Evolutionary conservation across 2,888 invertebrate species (phyloP).

Genomic region (Mythimna loreyi): DNA sequence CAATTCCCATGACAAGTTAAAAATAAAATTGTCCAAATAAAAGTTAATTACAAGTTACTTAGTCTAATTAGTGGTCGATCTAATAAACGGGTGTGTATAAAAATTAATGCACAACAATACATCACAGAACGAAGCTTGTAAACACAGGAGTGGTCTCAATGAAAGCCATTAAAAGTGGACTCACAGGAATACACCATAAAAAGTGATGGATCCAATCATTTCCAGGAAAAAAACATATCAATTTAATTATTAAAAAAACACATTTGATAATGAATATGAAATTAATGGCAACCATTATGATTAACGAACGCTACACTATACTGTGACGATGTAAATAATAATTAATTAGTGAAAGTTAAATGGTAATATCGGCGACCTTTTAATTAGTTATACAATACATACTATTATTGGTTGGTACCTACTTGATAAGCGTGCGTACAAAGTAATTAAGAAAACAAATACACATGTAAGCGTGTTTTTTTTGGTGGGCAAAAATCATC

Average conservation of each 20-base stretch:
- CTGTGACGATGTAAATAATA: conserved; percentile 18
- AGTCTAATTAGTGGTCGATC: not conserved
- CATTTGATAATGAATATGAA: conserved; percentile 23
- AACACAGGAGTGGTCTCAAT: conserved; percentile 4
- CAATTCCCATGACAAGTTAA: not conserved
- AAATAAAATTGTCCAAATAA: not conserved
- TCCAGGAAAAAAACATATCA: conserved; percentile 6
- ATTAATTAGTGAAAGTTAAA: conserved; percentile 27
- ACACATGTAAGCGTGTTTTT: no score
- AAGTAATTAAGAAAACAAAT: no score
- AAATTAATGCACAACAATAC: not conserved
- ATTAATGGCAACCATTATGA: conserved; percentile 9
- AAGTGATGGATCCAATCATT: not conserved
- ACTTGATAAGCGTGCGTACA: not conserved
- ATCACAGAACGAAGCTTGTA: not conserved
- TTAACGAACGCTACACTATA: conserved; percentile 12
- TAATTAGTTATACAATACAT: conserved; percentile 20
- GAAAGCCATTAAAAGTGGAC: conserved; percentile 17
- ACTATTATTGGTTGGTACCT: not conserved
- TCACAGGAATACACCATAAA: conserved; percentile 12
- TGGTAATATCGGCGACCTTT: conserved; percentile 10
- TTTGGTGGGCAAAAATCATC: no score
- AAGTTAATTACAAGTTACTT: not conserved
- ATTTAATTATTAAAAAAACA: conserved; percentile 14
- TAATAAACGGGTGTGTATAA: not conserved